These are phyloP conservation scores for Teleopsis dalmanni DNA, from an alignment of 1,140 invertebrate species.

Conservation along the genomic window DNA sequence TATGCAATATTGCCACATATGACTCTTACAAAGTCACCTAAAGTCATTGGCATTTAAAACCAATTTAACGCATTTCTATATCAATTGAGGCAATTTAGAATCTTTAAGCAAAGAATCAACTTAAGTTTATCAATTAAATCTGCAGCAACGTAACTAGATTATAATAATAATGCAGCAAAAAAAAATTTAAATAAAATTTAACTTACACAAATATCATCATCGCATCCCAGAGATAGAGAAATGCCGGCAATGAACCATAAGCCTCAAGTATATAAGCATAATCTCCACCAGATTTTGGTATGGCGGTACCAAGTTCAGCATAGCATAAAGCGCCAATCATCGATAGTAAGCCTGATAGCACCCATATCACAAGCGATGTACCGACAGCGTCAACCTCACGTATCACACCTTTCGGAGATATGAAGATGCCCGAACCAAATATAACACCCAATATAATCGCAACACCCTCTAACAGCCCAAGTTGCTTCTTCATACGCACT, in stretches of 20 bases:
- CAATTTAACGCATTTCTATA: no score
- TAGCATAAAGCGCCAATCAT: conserved; percentile 90
- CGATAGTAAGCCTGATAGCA: conserved; percentile 74
- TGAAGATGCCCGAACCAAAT: conserved; percentile 90
- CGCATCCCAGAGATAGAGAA: conserved; percentile 88
- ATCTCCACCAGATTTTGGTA: conserved; percentile 84
- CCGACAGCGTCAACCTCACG: conserved; percentile 80
- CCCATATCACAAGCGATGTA: conserved; percentile 82
- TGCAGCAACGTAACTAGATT: no score
- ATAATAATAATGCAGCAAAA: background rate
- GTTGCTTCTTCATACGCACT: conserved; percentile 68
- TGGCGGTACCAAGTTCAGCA: conserved; percentile 81
- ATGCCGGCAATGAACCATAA: conserved; percentile 87
- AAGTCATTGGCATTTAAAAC: no score
- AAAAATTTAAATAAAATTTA: conserved; percentile 3
- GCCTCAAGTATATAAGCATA: conserved; percentile 88
- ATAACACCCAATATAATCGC: conserved; percentile 84
- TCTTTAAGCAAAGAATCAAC: no score
- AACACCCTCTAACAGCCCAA: conserved; percentile 77
- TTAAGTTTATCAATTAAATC: no score
- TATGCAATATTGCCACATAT: no score
- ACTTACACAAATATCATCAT: conserved; percentile 74
- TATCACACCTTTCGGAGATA: conserved; percentile 91
- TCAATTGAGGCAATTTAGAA: no score
- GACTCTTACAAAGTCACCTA: no score